Conservation (phyloP, 2,888 invertebrate genomes). For the Dasysyrphus tricinctus region DNA sequence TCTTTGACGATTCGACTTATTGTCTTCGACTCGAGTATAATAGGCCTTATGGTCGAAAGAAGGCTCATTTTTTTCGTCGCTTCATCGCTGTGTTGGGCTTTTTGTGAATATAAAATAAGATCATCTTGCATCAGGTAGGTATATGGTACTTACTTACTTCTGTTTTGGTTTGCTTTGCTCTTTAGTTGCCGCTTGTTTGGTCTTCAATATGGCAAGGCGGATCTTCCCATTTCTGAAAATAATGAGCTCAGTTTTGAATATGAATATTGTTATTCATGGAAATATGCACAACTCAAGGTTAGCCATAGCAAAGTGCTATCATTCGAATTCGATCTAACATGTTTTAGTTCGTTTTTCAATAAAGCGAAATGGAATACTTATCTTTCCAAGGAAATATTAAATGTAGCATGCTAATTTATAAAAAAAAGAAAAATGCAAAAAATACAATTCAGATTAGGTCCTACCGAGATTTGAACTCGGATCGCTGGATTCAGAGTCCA, state of each 20-base stretch:
- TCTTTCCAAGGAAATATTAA: too few species aligned
- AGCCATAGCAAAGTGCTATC: background rate
- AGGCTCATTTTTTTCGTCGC: constrained; percentile 10
- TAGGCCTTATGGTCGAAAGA: constrained; percentile 22
- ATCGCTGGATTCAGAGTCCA: constrained; percentile 84
- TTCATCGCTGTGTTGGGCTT: constrained; percentile 26
- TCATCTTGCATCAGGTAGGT: constrained; percentile 20
- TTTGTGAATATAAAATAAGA: constrained; percentile 57
- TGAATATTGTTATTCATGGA: constrained; percentile 63
- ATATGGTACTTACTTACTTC: background rate
- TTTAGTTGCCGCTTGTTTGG: constrained; percentile 28
- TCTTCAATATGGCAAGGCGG: constrained; percentile 39
- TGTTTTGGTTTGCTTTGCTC: background rate
- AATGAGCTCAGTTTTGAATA: constrained; percentile 70
- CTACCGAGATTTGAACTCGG: constrained; percentile 83
- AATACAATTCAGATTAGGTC: background rate
- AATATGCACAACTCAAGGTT: constrained; percentile 36
- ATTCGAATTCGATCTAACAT: background rate
- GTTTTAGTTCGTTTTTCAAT: background rate
- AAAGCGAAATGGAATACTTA: background rate
- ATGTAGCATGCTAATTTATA: background rate
- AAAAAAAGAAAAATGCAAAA: background rate
- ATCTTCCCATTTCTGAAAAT: constrained; percentile 67
- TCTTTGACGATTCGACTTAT: constrained; percentile 73
- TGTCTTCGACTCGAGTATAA: constrained; percentile 29